phyloP scores from a whole-genome alignment of 2,888 invertebrate genomes.

The Caenorhabditis afra region DNA sequence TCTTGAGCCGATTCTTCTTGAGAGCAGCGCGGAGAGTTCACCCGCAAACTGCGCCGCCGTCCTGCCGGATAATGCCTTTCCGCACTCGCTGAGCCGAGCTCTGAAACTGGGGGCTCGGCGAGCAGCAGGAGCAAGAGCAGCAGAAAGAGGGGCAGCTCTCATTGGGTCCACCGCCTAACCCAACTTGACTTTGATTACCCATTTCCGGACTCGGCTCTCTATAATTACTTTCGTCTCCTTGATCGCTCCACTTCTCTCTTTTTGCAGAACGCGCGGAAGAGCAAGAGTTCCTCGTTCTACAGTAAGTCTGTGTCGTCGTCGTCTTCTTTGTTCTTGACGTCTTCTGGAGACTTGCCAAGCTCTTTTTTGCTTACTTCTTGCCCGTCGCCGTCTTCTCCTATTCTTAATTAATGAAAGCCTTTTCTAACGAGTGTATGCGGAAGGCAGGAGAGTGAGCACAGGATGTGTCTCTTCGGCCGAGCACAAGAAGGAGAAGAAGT shows the following conservation, averaged over 20 bases:
- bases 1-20: slow-evolving; percentile 14
- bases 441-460: slow-evolving; percentile 19
- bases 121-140: background rate
- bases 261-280: background rate
- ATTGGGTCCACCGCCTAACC: slow-evolving; percentile 32
- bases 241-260: slow-evolving; percentile 1
- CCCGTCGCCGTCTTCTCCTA: slow-evolving; percentile 17
- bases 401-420: slow-evolving; percentile 60
- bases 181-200: slow-evolving; percentile 61
- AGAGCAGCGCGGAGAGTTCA: no score
- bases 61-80: slow-evolving; percentile 8
- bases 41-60: slow-evolving; percentile 26
- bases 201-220: slow-evolving; percentile 50
- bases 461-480: slow-evolving; percentile 8
- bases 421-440: slow-evolving; percentile 55
- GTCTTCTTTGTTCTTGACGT: no score
- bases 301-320: no score
- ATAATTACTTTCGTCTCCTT: slow-evolving; percentile 58
- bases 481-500: slow-evolving; percentile 5
- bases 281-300: background rate
- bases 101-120: slow-evolving; percentile 4
- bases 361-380: slow-evolving; percentile 26
- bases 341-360: background rate
- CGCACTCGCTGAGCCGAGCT: background rate
- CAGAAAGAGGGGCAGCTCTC: slow-evolving; percentile 20